These are phyloP conservation scores for Carettochelys insculpta DNA, from an alignment of 2,113 vertebrate species.

Conservation along the genomic window DNA sequence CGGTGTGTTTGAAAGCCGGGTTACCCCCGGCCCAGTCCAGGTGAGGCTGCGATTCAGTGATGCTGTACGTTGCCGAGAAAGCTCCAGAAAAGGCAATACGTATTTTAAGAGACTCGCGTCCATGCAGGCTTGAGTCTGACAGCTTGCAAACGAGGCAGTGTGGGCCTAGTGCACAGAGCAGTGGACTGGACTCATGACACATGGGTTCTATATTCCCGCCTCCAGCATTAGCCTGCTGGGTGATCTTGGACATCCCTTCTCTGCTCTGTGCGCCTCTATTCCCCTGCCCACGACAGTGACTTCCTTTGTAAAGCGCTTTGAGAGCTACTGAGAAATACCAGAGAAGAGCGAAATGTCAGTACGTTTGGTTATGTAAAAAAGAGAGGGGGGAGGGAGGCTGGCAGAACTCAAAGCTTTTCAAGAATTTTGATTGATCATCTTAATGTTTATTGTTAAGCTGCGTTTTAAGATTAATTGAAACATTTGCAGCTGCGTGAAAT, in stretches of 20 bases:
- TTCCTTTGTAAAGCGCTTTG: not conserved
- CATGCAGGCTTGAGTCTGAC: not conserved
- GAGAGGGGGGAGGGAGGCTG: not conserved
- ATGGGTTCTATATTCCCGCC: not conserved
- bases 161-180: not conserved
- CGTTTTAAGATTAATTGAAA: not conserved
- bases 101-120: fast-evolving
- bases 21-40: not conserved
- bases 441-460: no score
- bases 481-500: not conserved
- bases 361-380: not conserved
- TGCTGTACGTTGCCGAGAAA: fast-evolving
- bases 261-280: not conserved
- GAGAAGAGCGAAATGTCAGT: no score
- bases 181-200: not conserved
- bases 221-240: not conserved
- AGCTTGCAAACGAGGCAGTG: not conserved
- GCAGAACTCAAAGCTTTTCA: no score
- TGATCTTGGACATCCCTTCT: not conserved
- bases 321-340: not conserved
- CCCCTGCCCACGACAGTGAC: not conserved
- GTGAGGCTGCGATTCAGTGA: fast-evolving
- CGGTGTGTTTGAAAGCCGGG: fast-evolving
- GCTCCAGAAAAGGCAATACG: not conserved
- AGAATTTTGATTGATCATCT: no score